phyloP scores from a whole-genome alignment of 2,888 invertebrate species.

The Dichetophora obliterata region DNA sequence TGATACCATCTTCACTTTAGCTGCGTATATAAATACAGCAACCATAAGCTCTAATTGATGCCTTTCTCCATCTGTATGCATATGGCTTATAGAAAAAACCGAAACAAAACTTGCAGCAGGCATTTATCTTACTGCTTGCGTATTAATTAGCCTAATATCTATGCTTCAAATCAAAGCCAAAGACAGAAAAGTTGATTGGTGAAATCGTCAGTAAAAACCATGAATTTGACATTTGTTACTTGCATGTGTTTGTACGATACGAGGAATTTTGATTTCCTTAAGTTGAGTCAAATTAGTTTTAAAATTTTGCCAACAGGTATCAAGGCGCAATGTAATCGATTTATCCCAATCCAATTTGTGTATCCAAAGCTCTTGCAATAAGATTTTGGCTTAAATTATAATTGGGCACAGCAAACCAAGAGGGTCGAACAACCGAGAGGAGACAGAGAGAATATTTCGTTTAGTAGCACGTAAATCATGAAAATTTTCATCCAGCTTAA shows the following conservation, averaged over 20 bases:
- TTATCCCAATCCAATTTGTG: slow-evolving; percentile 23
- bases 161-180: no score
- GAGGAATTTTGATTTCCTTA: neutral
- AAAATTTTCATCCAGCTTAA: neutral
- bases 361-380: slow-evolving; percentile 10
- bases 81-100: no score
- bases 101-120: no score
- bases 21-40: slow-evolving; percentile 5
- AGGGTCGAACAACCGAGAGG: slow-evolving; percentile 12
- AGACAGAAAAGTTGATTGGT: no score
- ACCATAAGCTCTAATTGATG: neutral
- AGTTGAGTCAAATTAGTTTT: neutral
- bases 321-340: slow-evolving; percentile 40
- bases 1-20: neutral
- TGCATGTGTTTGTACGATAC: neutral
- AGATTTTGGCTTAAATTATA: neutral
- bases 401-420: slow-evolving; percentile 19
- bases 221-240: neutral
- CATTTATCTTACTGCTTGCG: no score
- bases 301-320: slow-evolving; percentile 35
- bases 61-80: no score
- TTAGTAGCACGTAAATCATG: neutral
- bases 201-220: slow-evolving; percentile 1
- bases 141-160: no score
- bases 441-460: neutral